Evolutionary conservation across 2,113 vertebrate genomes (phyloP).

Genomic region (Dasypus novemcinctus): DNA sequence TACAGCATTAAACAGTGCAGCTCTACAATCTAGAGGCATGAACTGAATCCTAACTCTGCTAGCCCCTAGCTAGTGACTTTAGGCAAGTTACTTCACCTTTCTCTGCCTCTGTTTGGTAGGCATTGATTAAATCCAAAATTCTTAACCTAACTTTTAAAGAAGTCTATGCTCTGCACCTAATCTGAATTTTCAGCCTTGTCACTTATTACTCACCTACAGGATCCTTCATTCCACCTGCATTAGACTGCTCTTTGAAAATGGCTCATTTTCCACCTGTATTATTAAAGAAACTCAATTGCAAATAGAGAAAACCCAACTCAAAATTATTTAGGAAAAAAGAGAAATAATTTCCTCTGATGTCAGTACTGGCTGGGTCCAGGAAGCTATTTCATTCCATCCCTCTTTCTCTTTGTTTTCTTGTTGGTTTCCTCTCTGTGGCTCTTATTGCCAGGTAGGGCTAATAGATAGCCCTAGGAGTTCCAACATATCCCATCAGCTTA

Average conservation of each 20-base stretch:
- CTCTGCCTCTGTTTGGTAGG: background rate
- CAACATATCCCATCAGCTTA: background rate
- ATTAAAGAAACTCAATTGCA: background rate
- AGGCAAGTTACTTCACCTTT: background rate
- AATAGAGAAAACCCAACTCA: background rate
- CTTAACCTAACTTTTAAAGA: background rate
- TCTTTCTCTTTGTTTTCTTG: background rate
- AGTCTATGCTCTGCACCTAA: background rate
- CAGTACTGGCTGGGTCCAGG: background rate
- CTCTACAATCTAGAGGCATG: background rate
- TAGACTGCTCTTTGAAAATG: background rate
- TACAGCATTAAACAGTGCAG: background rate
- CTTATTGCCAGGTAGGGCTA: background rate
- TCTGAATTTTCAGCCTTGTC: background rate
- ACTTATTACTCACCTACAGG: background rate
- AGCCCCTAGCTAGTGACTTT: background rate
- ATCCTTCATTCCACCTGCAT: background rate
- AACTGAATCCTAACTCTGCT: background rate
- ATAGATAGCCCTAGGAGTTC: background rate
- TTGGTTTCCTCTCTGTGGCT: background rate
- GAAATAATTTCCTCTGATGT: background rate
- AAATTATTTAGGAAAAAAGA: background rate
- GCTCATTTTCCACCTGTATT: background rate
- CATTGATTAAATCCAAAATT: background rate
- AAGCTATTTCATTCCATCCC: background rate